phyloP scores from a whole-genome alignment of 1,140 invertebrate genomes.

The roundworm (Caenorhabditis elegans) region DNA sequence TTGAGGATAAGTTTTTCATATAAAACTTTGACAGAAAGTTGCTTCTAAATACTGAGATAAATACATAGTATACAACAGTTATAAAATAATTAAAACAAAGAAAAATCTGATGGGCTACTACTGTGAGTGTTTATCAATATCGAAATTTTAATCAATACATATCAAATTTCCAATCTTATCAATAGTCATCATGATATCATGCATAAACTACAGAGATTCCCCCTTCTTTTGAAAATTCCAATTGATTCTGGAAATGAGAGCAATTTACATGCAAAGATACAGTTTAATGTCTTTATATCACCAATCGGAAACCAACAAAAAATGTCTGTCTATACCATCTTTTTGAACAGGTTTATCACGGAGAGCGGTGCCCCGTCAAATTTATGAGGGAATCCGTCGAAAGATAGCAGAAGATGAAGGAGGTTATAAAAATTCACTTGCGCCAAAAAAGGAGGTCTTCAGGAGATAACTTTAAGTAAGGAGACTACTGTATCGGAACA shows the following conservation, averaged over 20 bases:
- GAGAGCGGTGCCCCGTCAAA: neutral
- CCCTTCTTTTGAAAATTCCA: neutral
- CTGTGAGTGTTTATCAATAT: no score
- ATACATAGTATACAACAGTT: no score
- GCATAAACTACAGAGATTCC: neutral
- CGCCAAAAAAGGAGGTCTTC: neutral
- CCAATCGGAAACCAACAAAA: neutral
- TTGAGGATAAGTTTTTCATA: no score
- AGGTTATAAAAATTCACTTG: constrained; percentile 7
- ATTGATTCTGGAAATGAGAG: constrained; percentile 19
- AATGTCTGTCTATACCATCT: constrained; percentile 8
- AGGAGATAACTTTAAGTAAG: no score
- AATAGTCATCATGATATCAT: neutral
- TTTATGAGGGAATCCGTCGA: constrained; percentile 27
- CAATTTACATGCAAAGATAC: constrained; percentile 11
- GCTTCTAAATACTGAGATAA: no score
- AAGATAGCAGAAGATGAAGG: constrained; percentile 6
- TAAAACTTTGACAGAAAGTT: no score
- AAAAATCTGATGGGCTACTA: no score
- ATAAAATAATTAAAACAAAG: no score
- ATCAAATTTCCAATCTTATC: neutral
- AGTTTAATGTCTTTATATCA: neutral
- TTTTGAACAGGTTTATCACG: constrained; percentile 28
- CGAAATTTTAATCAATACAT: neutral
- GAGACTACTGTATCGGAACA: no score